Evolutionary conservation across 2,888 invertebrate genomes (phyloP), one percentile per base, ranked within the genome.

Genomic region (Tetropium fuscum): DNA sequence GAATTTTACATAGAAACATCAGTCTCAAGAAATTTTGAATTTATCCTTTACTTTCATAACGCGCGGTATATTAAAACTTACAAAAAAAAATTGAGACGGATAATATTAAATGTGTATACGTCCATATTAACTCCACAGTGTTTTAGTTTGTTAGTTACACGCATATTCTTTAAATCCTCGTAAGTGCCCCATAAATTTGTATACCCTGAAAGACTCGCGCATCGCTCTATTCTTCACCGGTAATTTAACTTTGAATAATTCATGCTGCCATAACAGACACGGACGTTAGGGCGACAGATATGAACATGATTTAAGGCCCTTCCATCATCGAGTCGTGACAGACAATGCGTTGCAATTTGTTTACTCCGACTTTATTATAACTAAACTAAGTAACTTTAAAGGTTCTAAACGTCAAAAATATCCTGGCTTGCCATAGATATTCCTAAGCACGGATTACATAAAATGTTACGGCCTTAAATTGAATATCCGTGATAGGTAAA

Each of bases 381-480:
- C 47, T 47, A 38, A 56, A 56, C 47, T 56, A 47, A 56, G 56
- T 56, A 48, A 38, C 47, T 56, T 56, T 45, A 56, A 36, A 38
- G 56, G 48, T 48, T 56, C 56, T 56, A 48, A 56, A 56, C 30
- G 56, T 45, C 48, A 27, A 40, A 56, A 56, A 56, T 13, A 13
- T 40, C 38, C 36, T 3, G 19, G 19, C 19, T 48, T 19, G 20
- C 56, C 27, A 48, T 47, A 48, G 40, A 36, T 36, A 18, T 32
- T 2, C 16, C 25, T 32, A 13, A 22, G 22, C 22, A 19, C 15
- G 44, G 34, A 19, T 22, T 32, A 44, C 34, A 34, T 44, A 40
- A 53, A 32, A 53, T 30, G 34, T 44, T 32, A 53, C 22, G 15
- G 18, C 43, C 5, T 44, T 43, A 53, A 53, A 43, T 43, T 43